Evolutionary conservation across 92 coral and sea anemone genomes (phyloP).

Genomic region (Metridium senile): DNA sequence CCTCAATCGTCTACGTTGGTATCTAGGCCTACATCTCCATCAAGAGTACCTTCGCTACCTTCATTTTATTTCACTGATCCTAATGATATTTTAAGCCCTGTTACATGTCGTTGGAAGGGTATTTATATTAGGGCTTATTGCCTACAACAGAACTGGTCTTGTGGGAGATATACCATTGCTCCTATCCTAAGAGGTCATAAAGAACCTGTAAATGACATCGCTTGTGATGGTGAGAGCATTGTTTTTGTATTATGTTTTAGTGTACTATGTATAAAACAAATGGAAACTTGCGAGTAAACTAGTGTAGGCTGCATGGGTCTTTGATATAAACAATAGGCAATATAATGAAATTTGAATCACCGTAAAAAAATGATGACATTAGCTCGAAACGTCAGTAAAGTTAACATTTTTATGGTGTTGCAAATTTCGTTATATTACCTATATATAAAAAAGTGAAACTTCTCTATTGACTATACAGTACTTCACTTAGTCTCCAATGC

Average conservation of each 20-base stretch:
- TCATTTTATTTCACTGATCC: constrained; percentile 20
- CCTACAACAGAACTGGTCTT: constrained; percentile 58
- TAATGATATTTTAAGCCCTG: constrained; percentile 29
- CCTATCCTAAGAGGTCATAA: constrained; percentile 75
- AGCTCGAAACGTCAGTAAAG: no score
- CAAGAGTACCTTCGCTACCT: constrained; percentile 28
- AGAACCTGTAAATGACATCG: constrained; percentile 67
- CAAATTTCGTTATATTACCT: no score
- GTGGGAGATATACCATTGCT: constrained; percentile 63
- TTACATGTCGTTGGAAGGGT: constrained; percentile 65
- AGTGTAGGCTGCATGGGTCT: no score
- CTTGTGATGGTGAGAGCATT: constrained; percentile 51
- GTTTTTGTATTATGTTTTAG: neutral
- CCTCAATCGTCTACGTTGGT: constrained; percentile 22
- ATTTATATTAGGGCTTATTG: constrained; percentile 53
- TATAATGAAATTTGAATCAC: no score
- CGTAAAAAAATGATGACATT: no score
- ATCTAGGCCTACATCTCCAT: constrained; percentile 30
- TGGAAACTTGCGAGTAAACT: no score
- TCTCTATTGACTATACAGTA: no score
- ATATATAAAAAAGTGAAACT: no score
- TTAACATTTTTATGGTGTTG: no score
- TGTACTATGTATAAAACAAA: no score
- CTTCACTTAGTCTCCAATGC: no score
- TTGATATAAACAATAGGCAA: no score